Evolutionary conservation across 2,113 vertebrate genomes (phyloP).

Genomic region (Antechinus flavipes): DNA sequence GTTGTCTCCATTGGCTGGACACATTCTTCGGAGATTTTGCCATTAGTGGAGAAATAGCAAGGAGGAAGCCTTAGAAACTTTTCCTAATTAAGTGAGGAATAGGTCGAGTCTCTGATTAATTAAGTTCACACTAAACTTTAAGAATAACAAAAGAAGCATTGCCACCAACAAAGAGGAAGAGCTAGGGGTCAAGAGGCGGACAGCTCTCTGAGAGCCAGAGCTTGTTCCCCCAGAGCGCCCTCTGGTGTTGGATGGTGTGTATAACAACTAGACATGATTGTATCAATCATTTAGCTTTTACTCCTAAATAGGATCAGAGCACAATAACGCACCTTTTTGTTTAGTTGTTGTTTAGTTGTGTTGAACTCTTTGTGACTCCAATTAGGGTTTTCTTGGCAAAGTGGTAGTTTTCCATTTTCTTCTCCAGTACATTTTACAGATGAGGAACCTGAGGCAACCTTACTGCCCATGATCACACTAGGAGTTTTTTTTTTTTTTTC

Average conservation of each 20-base stretch:
- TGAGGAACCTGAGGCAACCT: too few species aligned
- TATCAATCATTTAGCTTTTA: too few species aligned
- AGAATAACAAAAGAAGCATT: neutral
- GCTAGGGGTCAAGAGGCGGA: neutral
- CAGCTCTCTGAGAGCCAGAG: neutral
- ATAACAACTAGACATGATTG: neutral
- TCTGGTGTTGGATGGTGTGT: neutral
- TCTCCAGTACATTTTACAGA: neutral
- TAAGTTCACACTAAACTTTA: neutral
- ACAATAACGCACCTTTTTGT: neutral
- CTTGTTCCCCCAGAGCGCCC: neutral
- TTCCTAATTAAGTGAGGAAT: neutral
- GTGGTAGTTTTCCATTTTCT: neutral
- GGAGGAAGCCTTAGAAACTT: neutral
- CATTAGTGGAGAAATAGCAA: neutral
- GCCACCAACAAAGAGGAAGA: neutral
- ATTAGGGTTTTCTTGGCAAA: neutral
- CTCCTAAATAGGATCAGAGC: neutral
- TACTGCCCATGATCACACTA: neutral
- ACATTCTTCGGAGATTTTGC: neutral
- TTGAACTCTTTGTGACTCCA: neutral
- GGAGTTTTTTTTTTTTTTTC: neutral
- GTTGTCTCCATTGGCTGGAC: neutral
- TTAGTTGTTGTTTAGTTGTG: neutral
- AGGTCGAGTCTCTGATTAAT: neutral